Evolutionary conservation across 2,113 vertebrate species (phyloP).

Genomic region (Python bivittatus): DNA sequence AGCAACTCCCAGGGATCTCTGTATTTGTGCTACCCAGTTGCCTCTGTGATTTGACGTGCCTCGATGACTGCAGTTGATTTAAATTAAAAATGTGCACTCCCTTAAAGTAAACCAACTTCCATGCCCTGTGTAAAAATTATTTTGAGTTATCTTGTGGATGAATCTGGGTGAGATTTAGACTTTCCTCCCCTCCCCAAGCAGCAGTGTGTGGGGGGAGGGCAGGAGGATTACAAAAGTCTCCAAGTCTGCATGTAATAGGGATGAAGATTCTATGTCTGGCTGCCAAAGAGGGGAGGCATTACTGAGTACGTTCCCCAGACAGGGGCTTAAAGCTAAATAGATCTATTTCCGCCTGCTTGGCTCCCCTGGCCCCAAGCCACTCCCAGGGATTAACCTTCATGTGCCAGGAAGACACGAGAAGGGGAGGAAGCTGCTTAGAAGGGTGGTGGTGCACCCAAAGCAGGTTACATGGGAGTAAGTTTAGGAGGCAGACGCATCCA

Average conservation of each 20-base stretch:
- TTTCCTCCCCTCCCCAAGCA: neutral
- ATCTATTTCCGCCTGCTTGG: neutral
- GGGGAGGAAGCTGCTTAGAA: neutral
- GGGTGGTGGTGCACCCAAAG: neutral
- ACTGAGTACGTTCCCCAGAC: neutral
- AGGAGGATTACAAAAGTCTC: neutral
- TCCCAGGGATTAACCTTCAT: neutral
- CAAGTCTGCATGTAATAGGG: neutral
- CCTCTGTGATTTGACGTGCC: neutral
- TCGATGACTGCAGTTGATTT: neutral
- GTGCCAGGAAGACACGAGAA: fast-evolving
- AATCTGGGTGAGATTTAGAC: neutral
- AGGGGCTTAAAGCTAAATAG: neutral
- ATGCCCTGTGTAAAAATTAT: neutral
- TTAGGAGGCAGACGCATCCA: neutral
- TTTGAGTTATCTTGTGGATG: neutral
- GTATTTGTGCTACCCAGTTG: neutral
- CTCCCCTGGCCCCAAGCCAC: neutral
- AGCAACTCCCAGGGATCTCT: fast-evolving
- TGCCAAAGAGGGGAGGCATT: neutral
- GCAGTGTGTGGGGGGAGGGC: neutral
- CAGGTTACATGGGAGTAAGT: neutral
- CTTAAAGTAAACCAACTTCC: neutral
- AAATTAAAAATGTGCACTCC: neutral
- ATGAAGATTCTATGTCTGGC: neutral